Base-by-base conservation (phyloP, 2,888 invertebrate species). In the Aphodius sticticus region DNA sequence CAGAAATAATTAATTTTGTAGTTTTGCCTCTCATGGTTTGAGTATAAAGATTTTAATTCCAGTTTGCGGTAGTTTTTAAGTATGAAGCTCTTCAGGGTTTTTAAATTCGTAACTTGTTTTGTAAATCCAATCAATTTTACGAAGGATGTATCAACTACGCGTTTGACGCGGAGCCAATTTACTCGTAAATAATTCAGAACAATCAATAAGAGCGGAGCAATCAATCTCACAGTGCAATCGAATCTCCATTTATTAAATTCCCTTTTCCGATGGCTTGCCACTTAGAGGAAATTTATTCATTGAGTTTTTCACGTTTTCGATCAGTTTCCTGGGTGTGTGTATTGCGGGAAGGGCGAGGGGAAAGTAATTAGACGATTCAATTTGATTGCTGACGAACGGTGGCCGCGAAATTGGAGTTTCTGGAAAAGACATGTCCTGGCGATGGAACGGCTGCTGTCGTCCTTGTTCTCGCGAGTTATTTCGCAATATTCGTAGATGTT, bases 111-210 rank as follows among this genome's bases (percentile, higher is more conserved):
- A 9, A 53, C 53, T 53, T 53, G 7, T 9, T 53, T 53, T 5
- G 9, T 53, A 53, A 53, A 53, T 53, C 53, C 53, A 53, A 53
- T 53, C 53, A 53, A 53, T 53, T 53, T 53, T 12, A 53, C 53
- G 53, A 53, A 53, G 53, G 26, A 26, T 3, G 26, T 26, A 26
- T 26, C 26, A 26, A 26, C 26, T 26, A 3, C 12, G 53, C 12
- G 53, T 9, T 53, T 7, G 53, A 53, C 53, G 53, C 6, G 53
- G 9, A 53, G 53, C 53, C 53, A 53, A 53, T 53, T 53, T 53
- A 53, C 53, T 53, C 53, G 53, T 53, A 53, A 53, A 53, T 53
- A 53, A 53, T 53, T 53, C 53, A 53, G 53, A 53, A 53, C 53
- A 53, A 53, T 53, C 53, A 53, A 53, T 53, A 53, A 26, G 53